Evolutionary conservation across 2,888 invertebrate genomes (phyloP), one percentile per base, ranked within the genome.

Genomic region (Phyllotreta cruciferae): DNA sequence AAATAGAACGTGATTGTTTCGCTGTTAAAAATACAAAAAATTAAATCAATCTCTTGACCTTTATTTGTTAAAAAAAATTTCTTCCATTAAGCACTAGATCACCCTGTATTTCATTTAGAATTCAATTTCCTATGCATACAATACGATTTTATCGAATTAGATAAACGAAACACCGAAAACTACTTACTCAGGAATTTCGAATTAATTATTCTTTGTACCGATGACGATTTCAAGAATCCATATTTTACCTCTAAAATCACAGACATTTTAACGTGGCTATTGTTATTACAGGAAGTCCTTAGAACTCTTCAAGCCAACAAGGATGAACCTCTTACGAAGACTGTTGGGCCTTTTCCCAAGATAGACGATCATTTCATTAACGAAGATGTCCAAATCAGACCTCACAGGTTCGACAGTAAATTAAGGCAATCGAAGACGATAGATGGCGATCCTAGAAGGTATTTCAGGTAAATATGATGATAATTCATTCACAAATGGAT

Each of bases 391-490:
- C 61, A 71, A 63, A 49, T 71, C 11, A 64, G 73, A 35, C 55
- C 60, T 36, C 44, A 67, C 13, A 56, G 63, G 13, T 63, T 13
- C 9, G 66, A 65, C 36, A 60, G 66, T n/a, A 50, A 55, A 14
- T 61, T 58, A 38, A 60, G 66, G n/a, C 62, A 53, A 39, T 72
- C 72, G n/a, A 71, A 72, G 63, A 73, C 73, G 0, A 66, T 69
- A 10, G 71, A 72, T 66, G 70, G 68, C 44, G 73, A 73, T 67
- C 66, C 68, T n/a, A 54, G 70, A 41, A 62, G 62, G 56, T 57
- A 50, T 57, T 39, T 39, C 7, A 62, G 53, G 67, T 66, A 64
- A 39, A 34, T 9, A 50, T 34, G 4, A 24, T 24, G 4, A 24
- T 24, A 24, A 24, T 24, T 24, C 24, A 24, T 24, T 47, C 13